Percentiles rank a stretch among this genome's conserved stretches.
These are phyloP conservation scores for Sander vitreus DNA, from an alignment of 2,113 vertebrate genomes.

Conservation along the genomic window DNA sequence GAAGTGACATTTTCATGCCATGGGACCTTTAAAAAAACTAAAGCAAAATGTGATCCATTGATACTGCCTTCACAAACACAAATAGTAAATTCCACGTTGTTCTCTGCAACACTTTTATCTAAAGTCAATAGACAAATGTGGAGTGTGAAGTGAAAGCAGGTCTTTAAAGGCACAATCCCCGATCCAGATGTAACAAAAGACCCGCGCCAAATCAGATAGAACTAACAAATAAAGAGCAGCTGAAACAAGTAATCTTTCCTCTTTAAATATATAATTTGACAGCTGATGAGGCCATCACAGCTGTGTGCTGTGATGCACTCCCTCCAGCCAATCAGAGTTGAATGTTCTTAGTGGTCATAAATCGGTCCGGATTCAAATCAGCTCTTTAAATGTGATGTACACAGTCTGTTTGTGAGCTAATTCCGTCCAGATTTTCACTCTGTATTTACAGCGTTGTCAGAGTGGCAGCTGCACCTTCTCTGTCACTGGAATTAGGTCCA, in stretches of 20 bases:
- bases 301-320: background rate
- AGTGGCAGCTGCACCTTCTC: background rate
- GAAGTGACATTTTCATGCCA: no score
- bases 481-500: conserved; percentile 6
- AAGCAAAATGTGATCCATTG: background rate
- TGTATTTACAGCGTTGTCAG: conserved; percentile 15
- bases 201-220: background rate
- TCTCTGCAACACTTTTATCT: background rate
- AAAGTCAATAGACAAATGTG: background rate
- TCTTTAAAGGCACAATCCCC: background rate
- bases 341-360: background rate
- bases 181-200: background rate
- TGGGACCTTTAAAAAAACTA: no score
- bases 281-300: background rate
- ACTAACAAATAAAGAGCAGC: background rate
- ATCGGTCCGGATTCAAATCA: background rate
- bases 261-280: background rate
- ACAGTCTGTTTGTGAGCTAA: background rate
- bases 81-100: background rate
- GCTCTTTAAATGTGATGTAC: conserved; percentile 21
- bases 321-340: background rate
- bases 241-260: background rate
- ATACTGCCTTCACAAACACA: background rate
- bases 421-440: background rate
- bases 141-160: background rate